Evolutionary conservation across 2,797 vertebrate genomes (phyloP).

Genomic region (Hoplostethus mediterraneus): DNA sequence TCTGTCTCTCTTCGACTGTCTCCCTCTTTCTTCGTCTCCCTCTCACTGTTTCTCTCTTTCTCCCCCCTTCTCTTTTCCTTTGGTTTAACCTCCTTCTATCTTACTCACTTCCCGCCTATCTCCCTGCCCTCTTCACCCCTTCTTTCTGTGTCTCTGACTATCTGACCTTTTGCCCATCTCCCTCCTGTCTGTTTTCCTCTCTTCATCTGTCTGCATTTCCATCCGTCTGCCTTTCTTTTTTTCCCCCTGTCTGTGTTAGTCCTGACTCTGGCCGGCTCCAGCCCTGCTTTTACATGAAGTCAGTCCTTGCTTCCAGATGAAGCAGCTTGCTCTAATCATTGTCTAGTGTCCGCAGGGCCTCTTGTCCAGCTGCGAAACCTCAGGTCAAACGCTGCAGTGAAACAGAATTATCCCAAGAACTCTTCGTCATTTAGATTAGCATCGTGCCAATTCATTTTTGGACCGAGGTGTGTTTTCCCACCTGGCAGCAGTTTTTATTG

Average conservation of each 20-base stretch:
- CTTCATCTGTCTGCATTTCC: slow-evolving; percentile 25
- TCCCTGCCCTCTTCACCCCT: slow-evolving; percentile 3
- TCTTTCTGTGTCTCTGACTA: background rate
- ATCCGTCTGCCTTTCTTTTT: background rate
- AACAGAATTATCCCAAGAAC: slow-evolving; percentile 29
- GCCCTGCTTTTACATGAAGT: slow-evolving; percentile 29
- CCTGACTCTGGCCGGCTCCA: slow-evolving; percentile 19
- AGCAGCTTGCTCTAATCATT: slow-evolving; percentile 44
- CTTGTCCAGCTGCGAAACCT: slow-evolving; percentile 55
- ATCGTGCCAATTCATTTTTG: slow-evolving; percentile 52
- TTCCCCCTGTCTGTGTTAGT: slow-evolving; percentile 17
- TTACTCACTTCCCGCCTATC: background rate
- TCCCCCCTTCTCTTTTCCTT: background rate
- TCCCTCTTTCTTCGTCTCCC: slow-evolving; percentile 1
- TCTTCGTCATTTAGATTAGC: slow-evolving; percentile 43
- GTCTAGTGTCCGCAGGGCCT: slow-evolving; percentile 38
- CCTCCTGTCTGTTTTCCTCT: background rate
- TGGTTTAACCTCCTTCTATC: background rate
- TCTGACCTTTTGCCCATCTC: slow-evolving; percentile 1
- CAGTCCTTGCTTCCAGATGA: slow-evolving; percentile 56
- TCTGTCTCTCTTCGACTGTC: slow-evolving; percentile 4
- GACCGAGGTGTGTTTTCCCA: slow-evolving; percentile 59
- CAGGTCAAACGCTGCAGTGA: slow-evolving; percentile 41
- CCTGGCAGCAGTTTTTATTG: slow-evolving; percentile 41
- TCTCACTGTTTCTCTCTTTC: background rate